Evolutionary conservation across 2,113 vertebrate species (phyloP), one percentile per base, ranked within the genome.

Genomic region (Tupaia chinensis): DNA sequence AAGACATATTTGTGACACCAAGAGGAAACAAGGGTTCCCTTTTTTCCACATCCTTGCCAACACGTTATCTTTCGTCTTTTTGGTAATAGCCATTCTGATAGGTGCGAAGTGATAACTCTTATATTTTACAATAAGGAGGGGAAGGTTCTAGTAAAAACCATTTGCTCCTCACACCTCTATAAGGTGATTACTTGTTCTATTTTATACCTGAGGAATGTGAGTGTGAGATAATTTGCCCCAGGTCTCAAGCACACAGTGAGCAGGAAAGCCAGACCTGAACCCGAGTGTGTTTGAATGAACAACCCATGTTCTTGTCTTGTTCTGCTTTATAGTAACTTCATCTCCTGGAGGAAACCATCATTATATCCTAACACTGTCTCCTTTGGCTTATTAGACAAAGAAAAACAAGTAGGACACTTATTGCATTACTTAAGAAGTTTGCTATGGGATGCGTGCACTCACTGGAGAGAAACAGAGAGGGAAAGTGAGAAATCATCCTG

Each of bases 361-460:
- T 32, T 70, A 83, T 90, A 22, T 66, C 87, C 54, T 83, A 88
- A 83, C 1, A 19, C 9, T 23, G 3, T n/a, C 60, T 66, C 60
- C n/a, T 78, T 94, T 29, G 22, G 69, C 14, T 86, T 90, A 60
- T 32, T 84, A 58, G 6, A 90, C 27, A 87, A 61, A 61, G 19
- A 16, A 74, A 23, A 88, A 84, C 73, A 89, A 95, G n/a, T 3
- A n/a, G 5, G 54, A 44, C 44, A 44, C 44, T 44, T 5, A 44
- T 44, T 44, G 44, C 44, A 44, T 44, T 44, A 44, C 44, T 44
- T 44, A 44, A 44, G 44, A 44, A 44, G 44, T 44, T 44, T 44
- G 44, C 44, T 44, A 44, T 44, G 44, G 44, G 44, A 44, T 44
- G 5, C 44, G 44, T 5, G 5, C 44, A 44, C 44, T 44, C 44